phyloP scores from a whole-genome alignment of 2,888 invertebrate species.

The Pyrrhia umbra region DNA sequence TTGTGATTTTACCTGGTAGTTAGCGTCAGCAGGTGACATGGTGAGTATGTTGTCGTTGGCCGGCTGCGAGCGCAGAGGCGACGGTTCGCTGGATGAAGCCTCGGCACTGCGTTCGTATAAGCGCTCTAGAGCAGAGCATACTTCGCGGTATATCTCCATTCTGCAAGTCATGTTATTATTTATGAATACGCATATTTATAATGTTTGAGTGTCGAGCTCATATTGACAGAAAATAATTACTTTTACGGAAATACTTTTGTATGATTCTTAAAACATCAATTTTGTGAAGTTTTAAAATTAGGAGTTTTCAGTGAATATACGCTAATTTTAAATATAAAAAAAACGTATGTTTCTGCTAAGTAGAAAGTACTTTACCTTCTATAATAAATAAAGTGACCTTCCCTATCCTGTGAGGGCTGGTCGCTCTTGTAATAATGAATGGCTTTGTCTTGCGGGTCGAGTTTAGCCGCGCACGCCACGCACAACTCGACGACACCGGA shows the following conservation, averaged over 20 bases:
- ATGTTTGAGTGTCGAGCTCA: no score
- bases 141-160: conserved; percentile 96
- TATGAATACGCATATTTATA: background rate
- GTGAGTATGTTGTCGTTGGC: conserved; percentile 75
- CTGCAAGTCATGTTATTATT: conserved; percentile 80
- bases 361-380: conserved; percentile 86
- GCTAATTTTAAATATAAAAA: no score
- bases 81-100: conserved; percentile 80
- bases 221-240: no score
- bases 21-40: conserved; percentile 84
- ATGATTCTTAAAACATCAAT: no score
- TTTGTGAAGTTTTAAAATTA: no score
- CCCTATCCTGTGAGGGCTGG: conserved; percentile 95
- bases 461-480: conserved; percentile 94
- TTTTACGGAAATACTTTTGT: no score
- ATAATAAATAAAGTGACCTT: conserved; percentile 94
- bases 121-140: conserved; percentile 94
- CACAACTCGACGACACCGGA: conserved; percentile 97
- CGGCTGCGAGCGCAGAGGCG: conserved; percentile 71
- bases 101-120: conserved; percentile 91
- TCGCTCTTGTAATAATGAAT: conserved; percentile 96
- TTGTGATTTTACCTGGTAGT: conserved; percentile 78
- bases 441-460: conserved; percentile 97
- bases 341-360: no score
- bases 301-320: no score